Evolutionary conservation across 2,797 vertebrate species (phyloP).

Genomic region (Dendrocincla tyrannina): DNA sequence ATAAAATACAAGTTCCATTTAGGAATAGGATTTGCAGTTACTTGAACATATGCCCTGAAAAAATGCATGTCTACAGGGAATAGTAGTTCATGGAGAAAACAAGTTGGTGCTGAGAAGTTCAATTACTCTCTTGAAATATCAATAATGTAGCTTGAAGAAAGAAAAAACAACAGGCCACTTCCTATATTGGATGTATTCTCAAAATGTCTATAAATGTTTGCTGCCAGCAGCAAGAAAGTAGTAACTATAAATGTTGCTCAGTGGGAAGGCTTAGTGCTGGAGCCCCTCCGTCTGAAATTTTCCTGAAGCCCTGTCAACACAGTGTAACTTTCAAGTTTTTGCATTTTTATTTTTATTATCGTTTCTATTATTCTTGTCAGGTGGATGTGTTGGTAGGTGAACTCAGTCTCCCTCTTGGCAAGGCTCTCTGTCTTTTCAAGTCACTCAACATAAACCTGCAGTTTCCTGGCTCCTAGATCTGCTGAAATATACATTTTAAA

Average conservation of each 20-base stretch:
- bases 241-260: slow-evolving; percentile 74
- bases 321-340: slow-evolving; percentile 28
- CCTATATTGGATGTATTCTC: slow-evolving; percentile 71
- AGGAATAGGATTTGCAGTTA: slow-evolving; percentile 66
- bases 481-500: background rate
- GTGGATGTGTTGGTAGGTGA: slow-evolving; percentile 9
- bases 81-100: slow-evolving; percentile 73
- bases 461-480: background rate
- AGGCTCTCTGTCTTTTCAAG: slow-evolving; percentile 4
- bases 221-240: slow-evolving; percentile 74
- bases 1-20: slow-evolving; percentile 65
- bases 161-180: slow-evolving; percentile 69
- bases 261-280: slow-evolving; percentile 63
- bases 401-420: slow-evolving; percentile 21
- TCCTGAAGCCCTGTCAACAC: slow-evolving; percentile 25
- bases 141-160: slow-evolving; percentile 73
- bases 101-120: slow-evolving; percentile 73
- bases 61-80: slow-evolving; percentile 63
- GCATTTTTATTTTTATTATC: slow-evolving; percentile 58
- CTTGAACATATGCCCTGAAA: slow-evolving; percentile 67
- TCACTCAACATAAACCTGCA: background rate
- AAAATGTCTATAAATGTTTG: slow-evolving; percentile 68
- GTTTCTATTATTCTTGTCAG: slow-evolving; percentile 58
- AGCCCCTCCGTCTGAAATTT: slow-evolving; percentile 59
- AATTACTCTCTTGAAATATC: slow-evolving; percentile 77